These are phyloP conservation scores for Nemopilema nomurai DNA, from an alignment of 30 jellyfish, hydroid and myxozoan species.

Conservation along the genomic window DNA sequence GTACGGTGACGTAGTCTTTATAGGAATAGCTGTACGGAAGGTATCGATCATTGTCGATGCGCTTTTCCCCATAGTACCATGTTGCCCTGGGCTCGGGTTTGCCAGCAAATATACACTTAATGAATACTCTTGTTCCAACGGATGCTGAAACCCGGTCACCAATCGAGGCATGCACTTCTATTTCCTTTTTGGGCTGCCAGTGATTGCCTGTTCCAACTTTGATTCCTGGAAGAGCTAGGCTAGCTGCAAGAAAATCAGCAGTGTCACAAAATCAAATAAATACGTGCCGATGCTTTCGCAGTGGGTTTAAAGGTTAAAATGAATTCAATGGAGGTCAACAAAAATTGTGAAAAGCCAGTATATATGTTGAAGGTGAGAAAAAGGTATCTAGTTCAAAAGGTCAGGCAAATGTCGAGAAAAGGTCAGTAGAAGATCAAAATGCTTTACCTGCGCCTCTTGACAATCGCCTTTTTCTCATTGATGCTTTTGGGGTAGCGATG, in stretches of 20 bases:
- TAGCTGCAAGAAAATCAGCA: background rate
- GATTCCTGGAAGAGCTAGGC: slow-evolving; percentile 39
- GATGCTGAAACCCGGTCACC: slow-evolving; percentile 85
- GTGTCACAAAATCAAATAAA: background rate
- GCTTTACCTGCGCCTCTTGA: slow-evolving; percentile 21
- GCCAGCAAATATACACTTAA: slow-evolving; percentile 71
- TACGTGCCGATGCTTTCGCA: too few species aligned
- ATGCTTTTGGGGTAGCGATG: slow-evolving; percentile 16
- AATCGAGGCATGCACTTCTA: slow-evolving; percentile 29
- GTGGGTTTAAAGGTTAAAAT: too few species aligned
- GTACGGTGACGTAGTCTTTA: slow-evolving; percentile 54
- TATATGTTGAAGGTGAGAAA: too few species aligned
- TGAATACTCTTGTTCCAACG: slow-evolving; percentile 47
- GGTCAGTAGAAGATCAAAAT: background rate
- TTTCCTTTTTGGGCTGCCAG: slow-evolving; percentile 55
- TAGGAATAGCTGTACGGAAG: slow-evolving; percentile 41
- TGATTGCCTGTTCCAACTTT: slow-evolving; percentile 67
- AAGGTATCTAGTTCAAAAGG: too few species aligned
- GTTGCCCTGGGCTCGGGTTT: slow-evolving; percentile 83
- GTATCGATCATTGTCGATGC: slow-evolving; percentile 49
- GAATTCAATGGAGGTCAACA: too few species aligned
- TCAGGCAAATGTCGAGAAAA: background rate
- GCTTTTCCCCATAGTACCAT: slow-evolving; percentile 61
- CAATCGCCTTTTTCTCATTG: slow-evolving; percentile 7
- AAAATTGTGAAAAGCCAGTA: too few species aligned